Conservation (phyloP, 1,140 invertebrate species). For the Ceratitis capitata region DNA sequence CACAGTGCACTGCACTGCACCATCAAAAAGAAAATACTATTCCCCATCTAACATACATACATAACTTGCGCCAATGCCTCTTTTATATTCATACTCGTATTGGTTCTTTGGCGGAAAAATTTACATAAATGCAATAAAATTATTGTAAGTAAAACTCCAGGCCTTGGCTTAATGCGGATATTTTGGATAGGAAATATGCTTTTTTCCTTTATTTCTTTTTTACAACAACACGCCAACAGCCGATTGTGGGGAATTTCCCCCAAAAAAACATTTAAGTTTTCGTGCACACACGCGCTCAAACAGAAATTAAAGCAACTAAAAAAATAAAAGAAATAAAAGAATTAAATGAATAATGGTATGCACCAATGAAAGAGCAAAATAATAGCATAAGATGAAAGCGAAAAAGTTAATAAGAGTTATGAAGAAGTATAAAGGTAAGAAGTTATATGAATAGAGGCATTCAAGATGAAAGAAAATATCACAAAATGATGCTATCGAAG, state of each 20-base stretch:
- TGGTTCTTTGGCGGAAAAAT: neutral
- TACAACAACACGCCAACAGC: neutral
- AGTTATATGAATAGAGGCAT: neutral
- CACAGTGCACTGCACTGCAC: no score
- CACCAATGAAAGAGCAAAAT: neutral
- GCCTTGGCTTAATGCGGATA: neutral
- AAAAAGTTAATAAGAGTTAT: neutral
- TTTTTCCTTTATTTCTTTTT: neutral
- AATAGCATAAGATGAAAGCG: neutral
- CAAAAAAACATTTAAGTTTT: no score
- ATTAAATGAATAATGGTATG: neutral
- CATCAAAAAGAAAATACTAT: neutral
- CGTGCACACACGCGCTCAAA: no score
- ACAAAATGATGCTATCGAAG: neutral
- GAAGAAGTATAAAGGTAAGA: neutral
- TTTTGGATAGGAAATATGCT: neutral
- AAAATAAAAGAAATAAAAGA: neutral
- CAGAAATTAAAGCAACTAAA: neutral
- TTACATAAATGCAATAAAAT: slow-evolving; percentile 36
- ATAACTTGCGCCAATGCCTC: neutral
- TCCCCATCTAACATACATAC: neutral
- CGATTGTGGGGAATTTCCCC: neutral
- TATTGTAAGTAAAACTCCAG: neutral
- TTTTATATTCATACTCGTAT: slow-evolving; percentile 29
- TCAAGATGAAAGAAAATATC: neutral